Evolutionary conservation across 2,888 invertebrate species (phyloP).

Genomic region (Epirrhoe tristata): DNA sequence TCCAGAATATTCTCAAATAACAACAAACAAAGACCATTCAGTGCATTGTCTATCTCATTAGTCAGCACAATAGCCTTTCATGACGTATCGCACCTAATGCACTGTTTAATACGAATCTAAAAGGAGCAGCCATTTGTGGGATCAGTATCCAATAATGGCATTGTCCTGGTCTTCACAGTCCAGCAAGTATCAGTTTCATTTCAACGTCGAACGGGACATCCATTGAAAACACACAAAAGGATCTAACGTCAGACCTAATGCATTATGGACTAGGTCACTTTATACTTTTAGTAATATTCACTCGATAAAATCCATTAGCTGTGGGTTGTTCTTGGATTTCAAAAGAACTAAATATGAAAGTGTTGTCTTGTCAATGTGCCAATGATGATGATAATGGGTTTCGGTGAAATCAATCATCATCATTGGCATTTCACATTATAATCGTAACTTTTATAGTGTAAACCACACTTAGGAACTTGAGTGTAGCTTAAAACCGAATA

Average conservation of each 20-base stretch:
- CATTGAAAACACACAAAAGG: constrained; percentile 24
- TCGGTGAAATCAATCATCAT: no score
- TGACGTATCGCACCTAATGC: constrained; percentile 8
- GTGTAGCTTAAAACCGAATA: no score
- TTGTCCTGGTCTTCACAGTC: constrained; percentile 19
- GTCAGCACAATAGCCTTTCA: constrained; percentile 10
- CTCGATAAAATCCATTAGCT: neutral
- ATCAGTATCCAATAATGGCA: constrained; percentile 21
- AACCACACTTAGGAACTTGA: no score
- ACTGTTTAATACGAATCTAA: constrained; percentile 8
- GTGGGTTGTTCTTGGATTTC: neutral
- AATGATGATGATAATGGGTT: no score
- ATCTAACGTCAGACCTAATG: constrained; percentile 19
- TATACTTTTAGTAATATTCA: constrained; percentile 1
- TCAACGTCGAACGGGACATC: constrained; percentile 13
- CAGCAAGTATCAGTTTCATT: constrained; percentile 22
- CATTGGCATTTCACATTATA: no score
- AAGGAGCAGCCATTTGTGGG: neutral
- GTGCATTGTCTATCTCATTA: constrained; percentile 17
- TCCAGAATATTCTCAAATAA: neutral
- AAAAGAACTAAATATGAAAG: neutral
- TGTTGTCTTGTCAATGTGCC: neutral
- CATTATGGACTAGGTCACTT: constrained; percentile 16
- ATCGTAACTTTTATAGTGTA: no score
- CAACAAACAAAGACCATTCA: neutral